phyloP scores from a whole-genome alignment of 2,797 vertebrate species.

The Tragelaphus eurycerus region DNA sequence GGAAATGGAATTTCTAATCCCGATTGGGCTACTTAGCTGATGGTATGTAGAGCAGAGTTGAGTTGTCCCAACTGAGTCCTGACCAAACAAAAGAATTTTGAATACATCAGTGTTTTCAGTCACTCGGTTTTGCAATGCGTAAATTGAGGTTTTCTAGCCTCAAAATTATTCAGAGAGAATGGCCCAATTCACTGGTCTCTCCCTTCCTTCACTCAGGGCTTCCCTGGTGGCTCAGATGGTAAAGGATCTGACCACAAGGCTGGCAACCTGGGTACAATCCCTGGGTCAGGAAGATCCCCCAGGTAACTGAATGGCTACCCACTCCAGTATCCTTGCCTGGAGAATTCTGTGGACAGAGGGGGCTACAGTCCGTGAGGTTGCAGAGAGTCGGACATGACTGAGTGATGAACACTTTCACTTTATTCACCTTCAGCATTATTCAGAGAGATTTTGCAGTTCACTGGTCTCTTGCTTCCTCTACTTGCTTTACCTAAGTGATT shows the following conservation, averaged over 20 bases:
- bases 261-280: background rate
- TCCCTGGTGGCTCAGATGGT: background rate
- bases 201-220: background rate
- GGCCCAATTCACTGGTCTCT: background rate
- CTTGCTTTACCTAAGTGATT: background rate
- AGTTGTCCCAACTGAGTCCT: background rate
- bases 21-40: background rate
- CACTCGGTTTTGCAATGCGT: background rate
- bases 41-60: accelerated
- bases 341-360: background rate
- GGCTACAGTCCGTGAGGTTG: accelerated
- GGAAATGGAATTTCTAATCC: background rate
- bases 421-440: background rate
- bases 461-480: background rate
- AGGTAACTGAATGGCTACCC: background rate
- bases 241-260: background rate
- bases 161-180: background rate
- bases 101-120: background rate
- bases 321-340: background rate
- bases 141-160: background rate
- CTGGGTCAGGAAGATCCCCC: background rate
- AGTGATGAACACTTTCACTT: background rate
- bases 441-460: background rate
- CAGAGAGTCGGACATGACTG: background rate
- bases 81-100: background rate